phyloP scores from a whole-genome alignment of 2,888 invertebrate species.

The Adineta ricciae region DNA sequence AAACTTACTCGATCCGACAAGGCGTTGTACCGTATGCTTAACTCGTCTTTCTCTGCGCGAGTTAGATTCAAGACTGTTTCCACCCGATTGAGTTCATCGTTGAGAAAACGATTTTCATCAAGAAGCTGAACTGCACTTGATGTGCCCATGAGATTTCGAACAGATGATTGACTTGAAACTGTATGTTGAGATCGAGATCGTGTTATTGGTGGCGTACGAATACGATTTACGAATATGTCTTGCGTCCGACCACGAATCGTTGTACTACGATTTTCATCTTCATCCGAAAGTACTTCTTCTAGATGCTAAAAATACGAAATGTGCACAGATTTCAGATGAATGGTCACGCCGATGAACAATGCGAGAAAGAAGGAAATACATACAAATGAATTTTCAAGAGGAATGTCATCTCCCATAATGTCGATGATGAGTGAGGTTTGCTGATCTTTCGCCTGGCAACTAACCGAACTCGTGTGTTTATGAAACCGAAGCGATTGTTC shows the following conservation, averaged over 20 bases:
- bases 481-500: too few relatives aligned
- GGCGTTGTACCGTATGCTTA: constrained; percentile 51
- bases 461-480: too few relatives aligned
- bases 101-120: constrained; percentile 50
- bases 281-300: neutral
- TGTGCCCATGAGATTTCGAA: neutral
- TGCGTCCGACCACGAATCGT: neutral
- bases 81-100: constrained; percentile 49
- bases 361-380: too few relatives aligned
- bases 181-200: neutral
- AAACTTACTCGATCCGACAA: constrained; percentile 50
- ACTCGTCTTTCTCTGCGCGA: constrained; percentile 51
- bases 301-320: neutral
- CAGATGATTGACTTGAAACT: neutral
- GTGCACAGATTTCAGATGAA: neutral
- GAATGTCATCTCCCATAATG: neutral
- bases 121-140: constrained; percentile 36
- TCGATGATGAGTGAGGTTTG: too few relatives aligned
- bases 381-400: too few relatives aligned
- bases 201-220: neutral
- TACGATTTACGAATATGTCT: neutral
- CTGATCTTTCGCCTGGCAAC: too few relatives aligned
- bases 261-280: neutral
- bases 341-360: too few relatives aligned
- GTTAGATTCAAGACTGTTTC: constrained; percentile 50